Percentiles rank a stretch among this genome's conserved stretches.
Evolutionary conservation across 2,888 invertebrate species (phyloP).

Genomic region (Asteroscopus sphinx): DNA sequence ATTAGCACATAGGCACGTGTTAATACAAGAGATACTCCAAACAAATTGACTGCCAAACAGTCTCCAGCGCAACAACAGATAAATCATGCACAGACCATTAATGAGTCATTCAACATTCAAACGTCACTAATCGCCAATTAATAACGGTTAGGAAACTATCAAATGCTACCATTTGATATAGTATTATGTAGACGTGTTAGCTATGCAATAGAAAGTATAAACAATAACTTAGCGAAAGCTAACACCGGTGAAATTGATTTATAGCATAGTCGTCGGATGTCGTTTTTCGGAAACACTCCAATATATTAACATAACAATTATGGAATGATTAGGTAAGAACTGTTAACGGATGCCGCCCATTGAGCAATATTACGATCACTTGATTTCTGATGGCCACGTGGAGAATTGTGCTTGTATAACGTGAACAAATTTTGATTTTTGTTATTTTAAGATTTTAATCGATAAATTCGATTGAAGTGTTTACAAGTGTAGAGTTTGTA

Average conservation of each 20-base stretch:
- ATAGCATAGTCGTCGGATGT: constrained; percentile 77
- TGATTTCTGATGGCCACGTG: constrained; percentile 33
- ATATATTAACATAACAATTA: constrained; percentile 87
- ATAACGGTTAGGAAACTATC: constrained; percentile 78
- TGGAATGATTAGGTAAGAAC: constrained; percentile 79
- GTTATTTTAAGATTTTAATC: constrained; percentile 46
- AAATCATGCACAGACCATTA: constrained; percentile 61
- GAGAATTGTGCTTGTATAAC: constrained; percentile 30
- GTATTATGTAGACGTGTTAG: constrained; percentile 70
- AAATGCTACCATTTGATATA: constrained; percentile 82
- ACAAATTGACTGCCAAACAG: constrained; percentile 48
- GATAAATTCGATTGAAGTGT: constrained; percentile 49
- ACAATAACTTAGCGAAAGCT: constrained; percentile 88
- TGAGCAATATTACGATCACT: constrained; percentile 62
- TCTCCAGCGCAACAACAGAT: constrained; percentile 48
- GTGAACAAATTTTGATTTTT: constrained; percentile 25
- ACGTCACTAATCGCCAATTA: constrained; percentile 72
- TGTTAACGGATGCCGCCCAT: constrained; percentile 66
- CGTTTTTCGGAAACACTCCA: constrained; percentile 85
- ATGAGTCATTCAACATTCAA: constrained; percentile 69
- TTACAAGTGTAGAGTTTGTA: constrained; percentile 32
- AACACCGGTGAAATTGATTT: constrained; percentile 87
- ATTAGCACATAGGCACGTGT: constrained; percentile 13
- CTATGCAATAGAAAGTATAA: constrained; percentile 86
- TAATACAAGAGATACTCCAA: constrained; percentile 23